Conservation (phyloP, 2,888 invertebrate genomes). For the Neoscelio sp. region DNA sequence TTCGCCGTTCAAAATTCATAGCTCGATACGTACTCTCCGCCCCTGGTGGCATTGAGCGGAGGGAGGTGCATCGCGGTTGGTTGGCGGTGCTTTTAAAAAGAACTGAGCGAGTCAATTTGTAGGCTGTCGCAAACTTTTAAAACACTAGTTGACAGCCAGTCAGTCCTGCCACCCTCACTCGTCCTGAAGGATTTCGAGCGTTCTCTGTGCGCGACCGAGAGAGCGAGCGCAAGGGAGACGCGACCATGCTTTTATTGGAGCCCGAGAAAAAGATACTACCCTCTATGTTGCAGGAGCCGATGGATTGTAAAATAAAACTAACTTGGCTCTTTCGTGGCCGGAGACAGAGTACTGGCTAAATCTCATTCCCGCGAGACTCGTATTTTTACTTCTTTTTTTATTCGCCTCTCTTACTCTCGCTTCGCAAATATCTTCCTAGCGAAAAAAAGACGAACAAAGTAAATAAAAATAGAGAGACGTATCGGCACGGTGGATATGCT, state of each 20-base stretch:
- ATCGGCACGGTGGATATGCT: not conserved
- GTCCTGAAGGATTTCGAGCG: constrained; percentile 73
- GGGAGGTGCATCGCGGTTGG: constrained; percentile 76
- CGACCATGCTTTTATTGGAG: constrained; percentile 47
- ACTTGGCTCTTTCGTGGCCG: constrained; percentile 81
- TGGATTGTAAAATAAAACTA: constrained; percentile 83
- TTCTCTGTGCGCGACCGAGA: constrained; percentile 27
- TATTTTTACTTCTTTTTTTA: constrained; percentile 71
- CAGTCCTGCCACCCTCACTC: constrained; percentile 71
- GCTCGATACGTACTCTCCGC: constrained; percentile 54
- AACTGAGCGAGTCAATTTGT: constrained; percentile 83
- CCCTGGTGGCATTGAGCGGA: constrained; percentile 15
- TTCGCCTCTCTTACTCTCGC: constrained; percentile 4
- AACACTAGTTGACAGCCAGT: constrained; percentile 83
- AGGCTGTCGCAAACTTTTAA: constrained; percentile 83
- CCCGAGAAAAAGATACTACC: constrained; percentile 68
- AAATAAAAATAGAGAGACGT: constrained; percentile 17
- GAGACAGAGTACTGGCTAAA: constrained; percentile 78
- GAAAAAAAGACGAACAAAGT: constrained; percentile 20
- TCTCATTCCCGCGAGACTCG: constrained; percentile 81
- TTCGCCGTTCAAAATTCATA: constrained; percentile 55
- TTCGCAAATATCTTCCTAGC: constrained; percentile 1
- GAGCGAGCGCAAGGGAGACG: constrained; percentile 56
- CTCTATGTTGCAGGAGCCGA: constrained; percentile 77
- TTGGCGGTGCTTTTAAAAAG: constrained; percentile 82